Evolutionary conservation across 2,888 invertebrate species (phyloP), one percentile per base, ranked within the genome.

Genomic region (Emesis russula): DNA sequence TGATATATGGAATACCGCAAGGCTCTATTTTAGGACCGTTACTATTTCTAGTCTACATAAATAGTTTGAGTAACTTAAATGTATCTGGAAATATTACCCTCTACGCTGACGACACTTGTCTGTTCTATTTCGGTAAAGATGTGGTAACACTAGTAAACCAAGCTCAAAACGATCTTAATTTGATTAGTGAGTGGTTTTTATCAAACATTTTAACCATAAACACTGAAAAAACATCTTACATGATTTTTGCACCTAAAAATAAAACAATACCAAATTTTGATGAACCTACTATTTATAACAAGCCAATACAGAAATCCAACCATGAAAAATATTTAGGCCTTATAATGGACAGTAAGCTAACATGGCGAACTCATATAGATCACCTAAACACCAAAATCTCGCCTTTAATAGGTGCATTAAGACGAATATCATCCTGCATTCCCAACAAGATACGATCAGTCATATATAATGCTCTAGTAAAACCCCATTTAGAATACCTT

Each of bases 101-200:
- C 4, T 79, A 79, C 9, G 70, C 70, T 0, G 70, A 79, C 41
- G 70, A 79, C n/a, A 79, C 58, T 3, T 76, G 76, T n/a, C 36
- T 76, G 15, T 76, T 53, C 13, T 76, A 76, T 36, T 58, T n/a
- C 63, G 76, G 36, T 15, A 0, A 36, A 18, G 15, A 48, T 25
- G 48, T 76, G 1, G 9, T 5, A 31, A 25, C 18, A 11, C 13
- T 53, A 53, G 18, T 58, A 18, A 53, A 9, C 3, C 44, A 53
- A n/a, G 58, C 58, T 13, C 58, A 76, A 58, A 25, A 25, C 31
- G 58, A 76, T 76, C 31, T 76, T 9, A 25, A 76, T 31, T 2
- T 58, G 3, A 3, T 76, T 15, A 58, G 31, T 15, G 13, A 48
- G 5, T 53, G 53, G 58, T 33, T 76, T 25, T 3, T 13, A 33